Conservation (phyloP, 2,113 vertebrate species). For the Oreochromis tanganicae region DNA sequence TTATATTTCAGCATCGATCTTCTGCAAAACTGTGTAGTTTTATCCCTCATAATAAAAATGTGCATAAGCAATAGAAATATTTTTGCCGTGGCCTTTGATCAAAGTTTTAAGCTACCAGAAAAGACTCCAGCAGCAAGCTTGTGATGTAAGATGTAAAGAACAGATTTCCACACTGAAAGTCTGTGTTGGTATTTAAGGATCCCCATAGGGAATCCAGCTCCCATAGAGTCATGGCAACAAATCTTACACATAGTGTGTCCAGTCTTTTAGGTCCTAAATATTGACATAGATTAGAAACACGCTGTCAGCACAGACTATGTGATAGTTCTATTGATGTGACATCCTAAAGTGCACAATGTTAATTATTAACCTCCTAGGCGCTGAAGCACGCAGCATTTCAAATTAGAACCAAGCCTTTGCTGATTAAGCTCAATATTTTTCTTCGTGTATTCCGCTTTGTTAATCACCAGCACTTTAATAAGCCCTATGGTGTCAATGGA, state of each 20-base stretch:
- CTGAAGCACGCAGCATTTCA: neutral
- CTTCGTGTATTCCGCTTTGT: neutral
- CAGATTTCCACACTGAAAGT: neutral
- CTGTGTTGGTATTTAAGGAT: neutral
- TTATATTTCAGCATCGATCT: neutral
- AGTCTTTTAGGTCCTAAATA: neutral
- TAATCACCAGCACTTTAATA: neutral
- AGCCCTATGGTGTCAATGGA: neutral
- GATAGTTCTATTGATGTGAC: conserved; percentile 1
- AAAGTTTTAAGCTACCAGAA: neutral
- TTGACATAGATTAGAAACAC: neutral
- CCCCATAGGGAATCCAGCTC: neutral
- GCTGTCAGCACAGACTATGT: neutral
- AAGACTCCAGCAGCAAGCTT: neutral
- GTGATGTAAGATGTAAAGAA: neutral
- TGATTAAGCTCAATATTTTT: neutral
- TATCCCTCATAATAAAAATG: neutral
- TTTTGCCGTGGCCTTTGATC: neutral
- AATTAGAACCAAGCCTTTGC: neutral
- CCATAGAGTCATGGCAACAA: neutral
- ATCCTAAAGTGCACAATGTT: neutral
- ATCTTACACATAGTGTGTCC: neutral
- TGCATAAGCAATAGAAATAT: neutral
- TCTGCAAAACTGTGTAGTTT: neutral
- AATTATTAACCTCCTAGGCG: conserved; percentile 28